phyloP scores from a whole-genome alignment of 1,140 invertebrate genomes.

The Calosoma granatense region DNA sequence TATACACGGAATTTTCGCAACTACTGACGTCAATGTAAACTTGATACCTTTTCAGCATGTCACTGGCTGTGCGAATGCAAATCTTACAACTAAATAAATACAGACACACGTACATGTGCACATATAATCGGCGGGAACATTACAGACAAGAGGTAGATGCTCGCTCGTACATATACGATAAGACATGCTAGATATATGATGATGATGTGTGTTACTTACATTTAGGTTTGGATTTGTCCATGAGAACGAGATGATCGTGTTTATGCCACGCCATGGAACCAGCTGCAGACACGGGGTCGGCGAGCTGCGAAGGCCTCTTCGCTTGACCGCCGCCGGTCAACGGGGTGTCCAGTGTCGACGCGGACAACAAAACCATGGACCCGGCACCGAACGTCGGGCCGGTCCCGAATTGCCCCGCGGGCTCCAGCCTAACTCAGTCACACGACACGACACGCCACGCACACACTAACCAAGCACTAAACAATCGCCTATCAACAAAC shows the following conservation, averaged over 20 bases:
- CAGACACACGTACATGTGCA: neutral
- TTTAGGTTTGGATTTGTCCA: conserved; percentile 61
- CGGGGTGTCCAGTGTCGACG: conserved; percentile 12
- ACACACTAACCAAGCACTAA: neutral
- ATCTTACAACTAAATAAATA: neutral
- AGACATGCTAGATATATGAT: too few relatives aligned
- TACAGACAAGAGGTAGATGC: neutral
- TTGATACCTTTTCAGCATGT: too few relatives aligned
- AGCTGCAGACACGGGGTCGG: conserved; percentile 33
- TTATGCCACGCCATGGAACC: conserved; percentile 58
- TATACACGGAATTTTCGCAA: neutral
- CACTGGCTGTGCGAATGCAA: too few relatives aligned
- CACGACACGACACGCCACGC: conserved; percentile 15
- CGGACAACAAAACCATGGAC: conserved; percentile 24
- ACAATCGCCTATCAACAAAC: neutral
- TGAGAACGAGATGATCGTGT: conserved; percentile 60
- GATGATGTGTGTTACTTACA: conserved; percentile 40
- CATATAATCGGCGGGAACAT: neutral
- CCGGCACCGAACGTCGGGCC: conserved; percentile 36
- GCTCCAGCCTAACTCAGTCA: conserved; percentile 31
- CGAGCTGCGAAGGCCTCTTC: conserved; percentile 11
- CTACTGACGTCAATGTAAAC: neutral
- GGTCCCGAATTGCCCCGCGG: conserved; percentile 39
- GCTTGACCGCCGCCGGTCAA: conserved; percentile 11
- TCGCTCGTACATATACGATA: too few relatives aligned